These are phyloP conservation scores for Lerema accius DNA, from an alignment of 1,140 invertebrate species.

Conservation along the genomic window DNA sequence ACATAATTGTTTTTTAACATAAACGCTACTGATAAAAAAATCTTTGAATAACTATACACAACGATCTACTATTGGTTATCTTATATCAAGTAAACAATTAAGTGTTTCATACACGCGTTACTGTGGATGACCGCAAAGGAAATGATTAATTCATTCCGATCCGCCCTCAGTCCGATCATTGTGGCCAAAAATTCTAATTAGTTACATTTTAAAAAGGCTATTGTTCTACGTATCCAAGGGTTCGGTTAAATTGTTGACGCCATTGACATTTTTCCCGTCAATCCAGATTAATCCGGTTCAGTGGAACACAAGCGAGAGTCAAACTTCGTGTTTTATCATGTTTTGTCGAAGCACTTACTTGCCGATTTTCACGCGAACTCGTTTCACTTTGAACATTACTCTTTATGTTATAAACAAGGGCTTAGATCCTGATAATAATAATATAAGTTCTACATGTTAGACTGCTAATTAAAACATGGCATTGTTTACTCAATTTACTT, in stretches of 20 bases:
- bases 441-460: too few species aligned
- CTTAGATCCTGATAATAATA: too few species aligned
- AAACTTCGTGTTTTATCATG: slow-evolving; percentile 8
- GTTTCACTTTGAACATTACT: background rate
- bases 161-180: background rate
- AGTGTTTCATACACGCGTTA: background rate
- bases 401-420: too few species aligned
- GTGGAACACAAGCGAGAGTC: slow-evolving; percentile 20
- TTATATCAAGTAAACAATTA: background rate
- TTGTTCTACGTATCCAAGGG: background rate
- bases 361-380: background rate
- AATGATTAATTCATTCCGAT: background rate
- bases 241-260: slow-evolving; percentile 17
- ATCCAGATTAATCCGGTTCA: slow-evolving; percentile 27
- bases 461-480: too few species aligned
- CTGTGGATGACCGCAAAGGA: background rate
- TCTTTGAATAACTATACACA: too few species aligned
- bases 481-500: too few species aligned
- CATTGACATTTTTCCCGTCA: slow-evolving; percentile 24
- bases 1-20: too few species aligned
- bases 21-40: too few species aligned
- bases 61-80: too few species aligned
- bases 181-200: background rate
- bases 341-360: slow-evolving; percentile 1
- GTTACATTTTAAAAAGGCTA: background rate